A percentile compares a stretch with the other conserved stretches of the same genome.
Evolutionary conservation across 2,113 vertebrate genomes (phyloP).

Genomic region (Neogale vison): DNA sequence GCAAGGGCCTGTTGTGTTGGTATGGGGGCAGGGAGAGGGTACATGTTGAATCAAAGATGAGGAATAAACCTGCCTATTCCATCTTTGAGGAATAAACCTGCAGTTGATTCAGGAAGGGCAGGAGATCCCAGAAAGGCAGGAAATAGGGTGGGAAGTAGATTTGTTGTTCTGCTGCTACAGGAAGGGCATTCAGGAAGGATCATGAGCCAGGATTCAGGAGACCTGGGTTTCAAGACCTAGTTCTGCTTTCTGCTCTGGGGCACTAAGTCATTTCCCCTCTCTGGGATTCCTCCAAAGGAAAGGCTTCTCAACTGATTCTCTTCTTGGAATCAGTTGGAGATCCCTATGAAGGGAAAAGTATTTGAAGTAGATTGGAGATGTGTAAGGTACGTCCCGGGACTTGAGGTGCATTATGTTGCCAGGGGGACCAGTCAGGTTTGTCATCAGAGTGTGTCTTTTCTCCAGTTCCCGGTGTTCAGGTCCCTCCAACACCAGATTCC

Average conservation of each 20-base stretch:
- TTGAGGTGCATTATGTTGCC: neutral
- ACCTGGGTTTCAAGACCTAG: neutral
- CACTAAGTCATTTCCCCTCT: neutral
- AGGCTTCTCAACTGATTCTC: too few relatives aligned
- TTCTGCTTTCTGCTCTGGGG: neutral
- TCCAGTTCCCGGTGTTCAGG: neutral
- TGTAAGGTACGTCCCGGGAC: neutral
- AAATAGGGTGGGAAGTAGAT: neutral
- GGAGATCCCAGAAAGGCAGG: neutral
- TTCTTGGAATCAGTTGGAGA: neutral
- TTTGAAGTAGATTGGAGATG: neutral
- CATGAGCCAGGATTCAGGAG: neutral
- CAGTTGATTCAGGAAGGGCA: neutral
- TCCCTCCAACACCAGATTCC: neutral
- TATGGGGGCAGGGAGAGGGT: neutral
- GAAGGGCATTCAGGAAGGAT: neutral
- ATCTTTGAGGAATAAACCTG: neutral
- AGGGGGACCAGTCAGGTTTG: neutral
- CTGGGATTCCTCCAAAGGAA: slow-evolving; percentile 17
- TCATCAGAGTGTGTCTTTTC: neutral
- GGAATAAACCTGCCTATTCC: neutral
- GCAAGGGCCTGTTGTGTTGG: neutral
- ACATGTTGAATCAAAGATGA: neutral
- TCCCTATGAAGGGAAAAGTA: neutral
- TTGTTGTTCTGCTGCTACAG: neutral